Base-by-base conservation (phyloP, 2,797 vertebrate genomes). In the Rhabdomys pumilio region DNA sequence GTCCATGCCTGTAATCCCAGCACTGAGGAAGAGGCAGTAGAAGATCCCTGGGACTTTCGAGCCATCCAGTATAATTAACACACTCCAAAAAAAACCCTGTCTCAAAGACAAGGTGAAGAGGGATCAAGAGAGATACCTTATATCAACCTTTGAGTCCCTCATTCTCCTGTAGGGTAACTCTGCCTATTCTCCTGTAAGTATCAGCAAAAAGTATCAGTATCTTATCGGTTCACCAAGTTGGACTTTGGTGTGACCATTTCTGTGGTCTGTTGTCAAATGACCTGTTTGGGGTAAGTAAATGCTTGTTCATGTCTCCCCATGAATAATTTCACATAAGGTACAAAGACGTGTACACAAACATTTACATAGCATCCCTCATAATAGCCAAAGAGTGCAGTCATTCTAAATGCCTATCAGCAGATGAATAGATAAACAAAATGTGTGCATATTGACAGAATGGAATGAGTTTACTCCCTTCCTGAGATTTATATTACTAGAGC, bases 401-500 rank as follows among this genome's bases (percentile, higher is more conserved):
- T 75, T n/a, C 19, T 61, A 88, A 89, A 84, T 82, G 29, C 76
- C 44, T 59, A 29, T 79, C 83, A 38, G 8, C 3, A 59, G 22
- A 94, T 73, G 14, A 26, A 14, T 31, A 11, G 13, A 80, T 47
- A 63, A 80, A 89, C 22, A 81, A 82, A 90, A 69, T 29, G 20
- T 34, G 19, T 87, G 57, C 63, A 47, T 15, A 19, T 44, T 29
- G 38, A 38, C 55, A 90, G 11, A 38, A 26, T 31, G 65, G 10
- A 88, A 73, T 85, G 44, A 9, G 38, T 59, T 93, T 91, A 81
- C 84, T 14, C 34, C 24, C 38, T 95, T 86, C 63, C 75, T 89
- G 63, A 94, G 92, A 53, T 92, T 77, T 94, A n/a, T 85, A 76
- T 77, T 63, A 65, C 67, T 84, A 83, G 26, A 85, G 24, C 59